Evolutionary conservation across 2,888 invertebrate genomes (phyloP).

Genomic region (Alloscopus bannaensis): DNA sequence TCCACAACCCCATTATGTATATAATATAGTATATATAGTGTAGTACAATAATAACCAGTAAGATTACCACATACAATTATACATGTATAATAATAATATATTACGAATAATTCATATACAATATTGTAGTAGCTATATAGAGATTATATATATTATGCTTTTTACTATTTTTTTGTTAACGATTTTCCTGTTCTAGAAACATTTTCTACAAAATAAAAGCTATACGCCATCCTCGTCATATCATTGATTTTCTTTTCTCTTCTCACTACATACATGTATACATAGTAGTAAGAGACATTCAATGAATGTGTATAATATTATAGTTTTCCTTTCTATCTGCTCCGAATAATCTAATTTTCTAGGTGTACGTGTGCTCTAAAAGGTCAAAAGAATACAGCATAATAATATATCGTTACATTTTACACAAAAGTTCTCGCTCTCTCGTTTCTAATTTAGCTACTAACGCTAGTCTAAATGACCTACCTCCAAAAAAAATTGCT

Average conservation of each 20-base stretch:
- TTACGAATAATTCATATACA: conserved; percentile 21
- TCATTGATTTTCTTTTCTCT: too few species aligned
- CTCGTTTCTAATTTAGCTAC: too few species aligned
- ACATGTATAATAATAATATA: conserved; percentile 32
- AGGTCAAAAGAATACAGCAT: conserved; percentile 42
- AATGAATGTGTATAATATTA: conserved; percentile 10
- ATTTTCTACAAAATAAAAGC: conserved; percentile 62
- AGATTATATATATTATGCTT: conserved; percentile 46
- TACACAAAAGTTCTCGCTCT: too few species aligned
- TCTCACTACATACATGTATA: conserved; percentile 46
- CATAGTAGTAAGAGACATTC: background rate
- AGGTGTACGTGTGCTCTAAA: conserved; percentile 25
- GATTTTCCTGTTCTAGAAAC: conserved; percentile 41
- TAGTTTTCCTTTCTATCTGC: background rate
- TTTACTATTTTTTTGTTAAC: conserved; percentile 53
- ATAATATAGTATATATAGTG: too few species aligned
- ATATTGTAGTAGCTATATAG: too few species aligned
- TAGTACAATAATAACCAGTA: conserved; percentile 56
- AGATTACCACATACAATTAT: conserved; percentile 47
- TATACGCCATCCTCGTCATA: conserved; percentile 47
- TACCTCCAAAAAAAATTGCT: too few species aligned
- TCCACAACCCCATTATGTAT: conserved; percentile 60
- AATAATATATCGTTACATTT: conserved; percentile 12
- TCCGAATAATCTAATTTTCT: too few species aligned
- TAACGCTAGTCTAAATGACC: too few species aligned